A percentile compares a stretch with the other conserved stretches of the same genome.
phyloP scores from a whole-genome alignment of 2,888 invertebrate species.

The Rotaria sp. region DNA sequence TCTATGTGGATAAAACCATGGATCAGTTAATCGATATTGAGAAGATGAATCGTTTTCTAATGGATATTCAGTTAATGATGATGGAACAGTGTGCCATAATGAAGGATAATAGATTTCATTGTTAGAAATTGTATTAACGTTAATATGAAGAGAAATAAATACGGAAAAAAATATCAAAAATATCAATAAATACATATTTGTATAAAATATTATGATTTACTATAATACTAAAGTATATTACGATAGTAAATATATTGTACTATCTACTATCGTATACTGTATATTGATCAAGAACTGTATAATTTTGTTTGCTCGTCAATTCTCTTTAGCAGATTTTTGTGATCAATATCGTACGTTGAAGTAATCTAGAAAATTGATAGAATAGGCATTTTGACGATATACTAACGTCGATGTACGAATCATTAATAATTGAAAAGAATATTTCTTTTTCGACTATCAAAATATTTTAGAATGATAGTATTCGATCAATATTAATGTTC shows the following conservation, averaged over 20 bases:
- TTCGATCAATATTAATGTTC: no score
- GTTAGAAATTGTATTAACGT: neutral
- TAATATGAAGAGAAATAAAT: neutral
- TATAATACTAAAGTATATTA: neutral
- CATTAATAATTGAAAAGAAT: no score
- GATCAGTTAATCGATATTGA: neutral
- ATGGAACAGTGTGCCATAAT: neutral
- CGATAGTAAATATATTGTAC: neutral
- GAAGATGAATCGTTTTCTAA: neutral
- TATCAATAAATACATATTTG: neutral
- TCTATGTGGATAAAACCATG: conserved; percentile 4
- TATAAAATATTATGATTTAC: neutral
- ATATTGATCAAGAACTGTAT: neutral
- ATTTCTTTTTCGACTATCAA: no score
- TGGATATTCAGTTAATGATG: neutral
- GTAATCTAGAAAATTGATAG: neutral
- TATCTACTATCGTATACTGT: neutral
- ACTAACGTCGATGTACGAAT: no score
- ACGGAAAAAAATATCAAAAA: neutral
- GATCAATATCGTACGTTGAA: neutral
- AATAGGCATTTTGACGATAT: neutral
- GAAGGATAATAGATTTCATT: neutral
- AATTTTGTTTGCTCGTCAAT: neutral
- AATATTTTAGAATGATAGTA: no score
- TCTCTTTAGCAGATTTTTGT: neutral